A percentile compares a stretch with the other conserved stretches of the same genome.
Conservation (phyloP, 1,140 invertebrate species). For the Spodoptera litura region DNA sequence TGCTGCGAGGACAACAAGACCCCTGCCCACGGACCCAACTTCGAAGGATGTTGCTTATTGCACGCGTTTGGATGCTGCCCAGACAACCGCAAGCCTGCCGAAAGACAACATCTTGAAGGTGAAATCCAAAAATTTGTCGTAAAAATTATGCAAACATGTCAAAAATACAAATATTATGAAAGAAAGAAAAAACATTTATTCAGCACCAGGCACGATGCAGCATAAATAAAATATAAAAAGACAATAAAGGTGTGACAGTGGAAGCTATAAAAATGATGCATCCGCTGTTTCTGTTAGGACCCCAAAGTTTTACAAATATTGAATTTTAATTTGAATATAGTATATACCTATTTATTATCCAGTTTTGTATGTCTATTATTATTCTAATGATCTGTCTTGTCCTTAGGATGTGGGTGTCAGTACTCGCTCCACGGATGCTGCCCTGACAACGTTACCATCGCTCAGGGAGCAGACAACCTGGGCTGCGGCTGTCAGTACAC, state of each 20-base stretch:
- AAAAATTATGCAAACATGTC: no score
- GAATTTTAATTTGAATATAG: no score
- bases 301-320: no score
- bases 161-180: no score
- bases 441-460: conserved; percentile 93
- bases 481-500: conserved; percentile 95
- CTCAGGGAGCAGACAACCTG: conserved; percentile 91
- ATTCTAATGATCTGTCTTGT: not conserved
- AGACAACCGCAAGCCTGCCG: conserved; percentile 93
- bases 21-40: conserved; percentile 93
- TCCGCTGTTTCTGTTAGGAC: no score
- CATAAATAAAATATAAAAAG: no score
- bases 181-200: no score
- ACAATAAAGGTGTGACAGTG: no score
- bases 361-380: no score
- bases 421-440: conserved; percentile 93
- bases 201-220: no score
- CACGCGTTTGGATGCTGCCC: conserved; percentile 93
- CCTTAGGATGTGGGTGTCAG: conserved; percentile 92
- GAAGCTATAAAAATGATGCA: no score
- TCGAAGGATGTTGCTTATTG: conserved; percentile 92
- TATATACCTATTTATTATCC: no score
- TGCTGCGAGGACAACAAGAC: conserved; percentile 96
- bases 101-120: conserved; percentile 92
- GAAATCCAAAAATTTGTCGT: not conserved